phyloP scores from a whole-genome alignment of 1,140 invertebrate genomes.

The Drosophila pectinifera region DNA sequence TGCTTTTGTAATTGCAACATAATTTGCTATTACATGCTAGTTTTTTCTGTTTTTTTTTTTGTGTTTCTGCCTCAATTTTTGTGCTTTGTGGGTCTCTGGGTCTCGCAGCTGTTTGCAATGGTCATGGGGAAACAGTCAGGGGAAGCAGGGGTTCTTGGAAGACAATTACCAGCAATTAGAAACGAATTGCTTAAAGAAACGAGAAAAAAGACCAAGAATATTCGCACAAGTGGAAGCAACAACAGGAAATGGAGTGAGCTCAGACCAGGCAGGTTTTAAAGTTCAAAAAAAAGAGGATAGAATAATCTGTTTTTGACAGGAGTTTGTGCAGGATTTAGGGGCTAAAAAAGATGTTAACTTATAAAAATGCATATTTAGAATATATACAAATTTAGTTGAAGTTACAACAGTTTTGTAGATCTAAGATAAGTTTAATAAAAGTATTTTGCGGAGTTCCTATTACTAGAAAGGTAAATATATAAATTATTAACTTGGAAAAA shows the following conservation, averaged over 20 bases:
- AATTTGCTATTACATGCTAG: slow-evolving; percentile 80
- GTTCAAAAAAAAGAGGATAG: not conserved
- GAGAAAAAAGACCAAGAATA: slow-evolving; percentile 41
- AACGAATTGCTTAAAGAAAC: slow-evolving; percentile 74
- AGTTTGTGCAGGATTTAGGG: not conserved
- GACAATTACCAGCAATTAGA: slow-evolving; percentile 83
- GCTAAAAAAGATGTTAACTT: not conserved
- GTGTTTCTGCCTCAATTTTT: slow-evolving; percentile 66
- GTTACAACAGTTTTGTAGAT: too few relatives aligned
- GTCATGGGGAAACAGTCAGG: slow-evolving; percentile 18
- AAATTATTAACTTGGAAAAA: too few relatives aligned
- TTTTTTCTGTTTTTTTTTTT: slow-evolving; percentile 27
- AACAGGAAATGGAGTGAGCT: slow-evolving; percentile 30
- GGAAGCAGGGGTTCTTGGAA: slow-evolving; percentile 23
- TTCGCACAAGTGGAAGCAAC: slow-evolving; percentile 36
- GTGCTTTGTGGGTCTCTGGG: slow-evolving; percentile 80
- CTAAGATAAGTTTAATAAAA: too few relatives aligned
- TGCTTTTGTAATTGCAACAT: slow-evolving; percentile 83
- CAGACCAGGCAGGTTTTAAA: slow-evolving; percentile 2
- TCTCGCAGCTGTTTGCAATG: slow-evolving; percentile 74
- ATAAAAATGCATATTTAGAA: too few relatives aligned
- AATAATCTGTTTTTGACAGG: not conserved
- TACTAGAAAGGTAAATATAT: too few relatives aligned
- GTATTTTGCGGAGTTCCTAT: too few relatives aligned
- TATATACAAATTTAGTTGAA: not conserved